Base-by-base conservation (phyloP, 2,797 vertebrate genomes). In the Crypturellus tataupa region DNA sequence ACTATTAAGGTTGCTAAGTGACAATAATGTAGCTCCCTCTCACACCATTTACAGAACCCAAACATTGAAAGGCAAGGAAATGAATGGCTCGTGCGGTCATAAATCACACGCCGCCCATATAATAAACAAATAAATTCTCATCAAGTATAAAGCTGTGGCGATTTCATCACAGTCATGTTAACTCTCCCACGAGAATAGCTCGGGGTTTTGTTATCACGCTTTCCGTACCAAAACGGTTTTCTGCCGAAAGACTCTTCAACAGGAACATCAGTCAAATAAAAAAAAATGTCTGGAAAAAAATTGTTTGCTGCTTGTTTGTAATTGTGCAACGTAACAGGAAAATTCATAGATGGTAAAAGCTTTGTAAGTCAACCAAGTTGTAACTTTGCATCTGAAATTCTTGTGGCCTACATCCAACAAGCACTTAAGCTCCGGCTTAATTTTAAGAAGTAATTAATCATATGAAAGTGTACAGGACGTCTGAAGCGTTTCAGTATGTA, bases 1-100 rank as follows among this genome's bases (percentile, higher is more conserved):
- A 65, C 85, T 67, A 76, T 64, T 89, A 93, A 86, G 89, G 89
- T 96, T 97, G 95, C 95, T 94, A 90, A 94, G 91, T 94, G 96
- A 97, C 94, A 90, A 92, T 37, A 91, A 89, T 19, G 46, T 42
- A 77, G 73, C 4, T 6, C 5, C 0, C 89, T 92, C 87, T 92
- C 68, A 16, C 77, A 84, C 89, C 85, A 67, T 92, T 93, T 89
- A 71, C 63, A 94, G 94, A 79, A 49, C 77, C 59, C 70, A 88
- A 73, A 77, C 1, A 2, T 76, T 80, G 84, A 59, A 95, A 93
- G 60, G 83, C 82, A 82, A 77, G 77, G 87, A 95, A 93, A 92
- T 82, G 2, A 96, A 92, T 68, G 51, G 94, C 58, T 91, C 64
- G 14, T 56, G 53, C 84, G 56, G 70, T 44, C 77, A 55, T 58